Conservation (phyloP, 2,888 invertebrate genomes). For the Arrhopalites spinosus region DNA sequence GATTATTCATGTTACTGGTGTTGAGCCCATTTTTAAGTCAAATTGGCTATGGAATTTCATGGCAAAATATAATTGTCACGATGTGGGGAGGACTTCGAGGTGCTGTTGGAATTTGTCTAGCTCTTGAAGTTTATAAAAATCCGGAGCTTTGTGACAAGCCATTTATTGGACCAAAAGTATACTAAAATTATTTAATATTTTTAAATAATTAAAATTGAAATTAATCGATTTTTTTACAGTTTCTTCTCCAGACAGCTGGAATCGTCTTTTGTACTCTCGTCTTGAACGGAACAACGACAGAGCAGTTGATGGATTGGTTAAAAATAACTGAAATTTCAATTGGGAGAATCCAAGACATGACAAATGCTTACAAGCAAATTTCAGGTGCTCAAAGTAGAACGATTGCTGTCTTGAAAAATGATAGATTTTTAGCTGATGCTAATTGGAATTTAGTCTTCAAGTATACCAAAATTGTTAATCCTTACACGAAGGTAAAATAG, state of each 20-base stretch:
- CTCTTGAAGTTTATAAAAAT: constrained; percentile 64
- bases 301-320: constrained; percentile 63
- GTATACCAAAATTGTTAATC: constrained; percentile 62
- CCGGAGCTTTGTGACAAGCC: constrained; percentile 57
- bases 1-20: constrained; percentile 62
- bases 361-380: constrained; percentile 64
- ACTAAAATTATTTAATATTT: too few relatives aligned
- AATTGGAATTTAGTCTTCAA: too few relatives aligned
- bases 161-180: constrained; percentile 55
- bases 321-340: constrained; percentile 64
- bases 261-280: constrained; percentile 66
- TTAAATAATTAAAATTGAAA: background rate
- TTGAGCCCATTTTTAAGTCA: constrained; percentile 64
- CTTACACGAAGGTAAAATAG: constrained; percentile 64
- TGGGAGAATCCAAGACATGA: constrained; percentile 66
- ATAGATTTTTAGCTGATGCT: constrained; percentile 69
- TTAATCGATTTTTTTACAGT: constrained; percentile 56
- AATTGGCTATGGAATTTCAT: constrained; percentile 66
- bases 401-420: constrained; percentile 67
- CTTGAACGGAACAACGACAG: constrained; percentile 67
- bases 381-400: constrained; percentile 63
- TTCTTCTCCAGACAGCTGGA: constrained; percentile 66
- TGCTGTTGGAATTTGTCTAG: constrained; percentile 66
- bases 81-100: constrained; percentile 70
- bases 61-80: constrained; percentile 66